Evolutionary conservation across 2,797 vertebrate genomes (phyloP), one percentile per base, ranked within the genome.

Genomic region (Megalops cyprinoides): DNA sequence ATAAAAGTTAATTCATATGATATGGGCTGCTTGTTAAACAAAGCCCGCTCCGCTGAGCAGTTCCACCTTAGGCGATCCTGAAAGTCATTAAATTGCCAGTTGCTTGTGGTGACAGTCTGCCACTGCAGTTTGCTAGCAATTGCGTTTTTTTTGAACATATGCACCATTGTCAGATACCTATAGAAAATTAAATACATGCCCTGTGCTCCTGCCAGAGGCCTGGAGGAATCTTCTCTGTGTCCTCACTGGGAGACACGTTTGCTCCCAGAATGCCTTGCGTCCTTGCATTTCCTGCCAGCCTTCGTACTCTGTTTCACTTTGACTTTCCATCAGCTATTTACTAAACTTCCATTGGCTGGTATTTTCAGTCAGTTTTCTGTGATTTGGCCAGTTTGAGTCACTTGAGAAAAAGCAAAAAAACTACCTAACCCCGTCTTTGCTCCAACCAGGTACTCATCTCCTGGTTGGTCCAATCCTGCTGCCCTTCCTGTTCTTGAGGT

Each of bases 21-120:
- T 87, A 90, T 89, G 89, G 86, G 87, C 86, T 90, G 88, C 88
- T 89, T 87, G 91, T 87, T 87, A 86, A 87, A 89, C 90, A 88
- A 86, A 88, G 88, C 88, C 85, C 84, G 87, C 89, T 89, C 28
- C 84, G 90, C 87, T 89, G 89, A 90, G 85, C 88, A 86, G 86
- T 89, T 90, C 80, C 85, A 91, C 90, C 90, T 89, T 88, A 83
- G 87, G 89, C 85, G 44, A 83, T 86, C 87, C 90, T 90, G 90
- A 82, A 84, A 91, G 85, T 90, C 85, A 90, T 90, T 90, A 90
- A 84, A 88, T 90, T 90, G 87, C 90, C 88, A 85, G 87, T 86
- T 88, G 88, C 88, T 88, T 87, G 87, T 76, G 79, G 65, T 55
- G 67, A 55, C 25, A 67, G 44, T 25, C 67, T 31, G 73, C 69